Conservation (phyloP, 2,113 vertebrate genomes). For the Prochilodus magdalenae region DNA sequence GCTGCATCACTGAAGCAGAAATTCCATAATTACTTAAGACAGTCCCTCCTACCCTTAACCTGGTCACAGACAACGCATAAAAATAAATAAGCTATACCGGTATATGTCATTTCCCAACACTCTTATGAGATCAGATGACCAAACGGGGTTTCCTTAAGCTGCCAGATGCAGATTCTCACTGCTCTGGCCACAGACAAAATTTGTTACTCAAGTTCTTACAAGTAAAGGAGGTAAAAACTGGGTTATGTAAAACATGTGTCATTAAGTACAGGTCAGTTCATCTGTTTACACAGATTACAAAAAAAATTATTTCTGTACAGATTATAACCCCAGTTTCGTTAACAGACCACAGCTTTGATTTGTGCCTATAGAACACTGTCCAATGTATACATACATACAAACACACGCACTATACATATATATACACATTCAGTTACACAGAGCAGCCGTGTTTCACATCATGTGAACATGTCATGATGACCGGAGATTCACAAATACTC, state of each 20-base stretch:
- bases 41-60: not conserved
- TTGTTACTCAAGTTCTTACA: not conserved
- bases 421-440: too few relatives aligned
- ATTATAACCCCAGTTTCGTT: not conserved
- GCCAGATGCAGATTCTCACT: not conserved
- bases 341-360: too few relatives aligned
- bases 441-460: too few relatives aligned
- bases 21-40: conserved; percentile 13
- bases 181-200: not conserved
- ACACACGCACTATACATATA: too few relatives aligned
- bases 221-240: not conserved
- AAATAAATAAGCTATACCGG: not conserved
- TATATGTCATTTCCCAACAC: conserved; percentile 15
- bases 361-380: too few relatives aligned
- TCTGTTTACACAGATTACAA: too few relatives aligned
- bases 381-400: too few relatives aligned
- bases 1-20: not conserved
- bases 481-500: too few relatives aligned
- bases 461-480: too few relatives aligned
- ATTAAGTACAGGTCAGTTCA: not conserved
- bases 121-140: conserved; percentile 7
- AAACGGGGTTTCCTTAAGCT: not conserved
- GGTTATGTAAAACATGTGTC: not conserved
- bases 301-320: not conserved
- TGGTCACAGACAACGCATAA: not conserved